phyloP scores from a whole-genome alignment of 2,113 vertebrate species.

The Phalacrocorax carbo region DNA sequence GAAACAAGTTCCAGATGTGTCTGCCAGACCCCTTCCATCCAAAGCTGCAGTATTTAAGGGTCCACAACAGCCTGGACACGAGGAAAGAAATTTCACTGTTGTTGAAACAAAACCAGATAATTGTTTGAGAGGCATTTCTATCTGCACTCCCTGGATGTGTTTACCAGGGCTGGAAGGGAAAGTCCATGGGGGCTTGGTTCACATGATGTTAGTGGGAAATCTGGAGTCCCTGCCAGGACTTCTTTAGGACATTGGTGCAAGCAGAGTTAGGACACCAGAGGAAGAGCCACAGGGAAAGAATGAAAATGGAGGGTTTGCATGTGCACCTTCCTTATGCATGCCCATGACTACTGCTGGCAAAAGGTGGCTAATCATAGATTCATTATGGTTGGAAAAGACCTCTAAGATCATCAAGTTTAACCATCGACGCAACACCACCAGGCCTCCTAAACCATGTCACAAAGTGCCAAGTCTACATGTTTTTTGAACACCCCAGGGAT shows the following conservation, averaged over 20 bases:
- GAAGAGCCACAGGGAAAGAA: not conserved
- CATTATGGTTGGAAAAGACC: too few species aligned
- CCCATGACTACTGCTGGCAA: not conserved
- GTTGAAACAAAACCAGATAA: not conserved
- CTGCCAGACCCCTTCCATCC: not conserved
- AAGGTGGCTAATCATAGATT: not conserved
- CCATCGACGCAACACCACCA: too few species aligned
- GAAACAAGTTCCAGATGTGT: not conserved
- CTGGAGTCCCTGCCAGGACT: not conserved
- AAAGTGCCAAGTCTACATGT: too few species aligned
- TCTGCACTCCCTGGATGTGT: rapidly evolving
- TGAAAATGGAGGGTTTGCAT: not conserved
- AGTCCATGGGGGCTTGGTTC: not conserved
- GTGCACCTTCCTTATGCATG: not conserved
- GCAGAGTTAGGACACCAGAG: not conserved
- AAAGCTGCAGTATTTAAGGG: not conserved
- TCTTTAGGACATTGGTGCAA: not conserved
- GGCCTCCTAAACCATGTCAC: too few species aligned
- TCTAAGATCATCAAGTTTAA: too few species aligned
- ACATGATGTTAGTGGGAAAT: not conserved
- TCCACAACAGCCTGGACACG: not conserved
- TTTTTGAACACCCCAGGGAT: too few species aligned
- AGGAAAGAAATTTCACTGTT: not conserved
- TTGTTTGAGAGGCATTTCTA: not conserved
- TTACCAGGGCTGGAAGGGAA: not conserved